Conservation (phyloP, 2,888 invertebrate species). For the Dryobotodes eremita region DNA sequence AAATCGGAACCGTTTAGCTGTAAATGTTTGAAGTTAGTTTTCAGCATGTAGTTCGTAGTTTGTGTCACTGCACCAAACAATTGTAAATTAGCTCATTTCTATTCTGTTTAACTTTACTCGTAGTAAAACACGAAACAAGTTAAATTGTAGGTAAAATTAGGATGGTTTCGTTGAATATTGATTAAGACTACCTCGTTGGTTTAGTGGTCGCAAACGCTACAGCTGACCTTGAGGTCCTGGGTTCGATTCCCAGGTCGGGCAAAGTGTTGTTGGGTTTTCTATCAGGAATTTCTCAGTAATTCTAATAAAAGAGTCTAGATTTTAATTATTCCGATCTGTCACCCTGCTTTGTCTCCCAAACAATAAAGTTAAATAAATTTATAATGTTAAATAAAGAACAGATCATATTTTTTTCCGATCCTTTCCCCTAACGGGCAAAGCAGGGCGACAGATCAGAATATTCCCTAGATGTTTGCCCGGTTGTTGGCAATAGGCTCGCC, state of each 20-base stretch:
- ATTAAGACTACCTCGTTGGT: neutral
- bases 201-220: neutral
- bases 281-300: neutral
- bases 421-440: too few relatives aligned
- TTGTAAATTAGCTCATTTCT: slow-evolving; percentile 27
- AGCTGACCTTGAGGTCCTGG: neutral
- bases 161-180: neutral
- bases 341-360: too few relatives aligned
- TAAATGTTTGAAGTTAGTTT: slow-evolving; percentile 19
- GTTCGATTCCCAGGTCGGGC: neutral
- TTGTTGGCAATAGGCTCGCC: neutral
- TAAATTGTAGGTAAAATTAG: neutral
- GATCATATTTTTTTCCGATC: too few relatives aligned
- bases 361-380: too few relatives aligned
- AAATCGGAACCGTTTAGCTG: slow-evolving; percentile 9
- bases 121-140: slow-evolving; percentile 7
- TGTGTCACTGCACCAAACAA: slow-evolving; percentile 2
- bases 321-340: too few relatives aligned
- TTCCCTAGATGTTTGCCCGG: neutral
- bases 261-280: neutral
- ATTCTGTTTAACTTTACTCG: slow-evolving; percentile 20
- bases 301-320: neutral
- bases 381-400: too few relatives aligned
- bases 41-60: slow-evolving; percentile 24
- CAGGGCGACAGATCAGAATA: too few relatives aligned